Percentiles rank a stretch among this genome's conserved stretches.
These are phyloP conservation scores for Drosophila pseudoobscura DNA, from an alignment of 1,140 invertebrate species.

Conservation along the genomic window DNA sequence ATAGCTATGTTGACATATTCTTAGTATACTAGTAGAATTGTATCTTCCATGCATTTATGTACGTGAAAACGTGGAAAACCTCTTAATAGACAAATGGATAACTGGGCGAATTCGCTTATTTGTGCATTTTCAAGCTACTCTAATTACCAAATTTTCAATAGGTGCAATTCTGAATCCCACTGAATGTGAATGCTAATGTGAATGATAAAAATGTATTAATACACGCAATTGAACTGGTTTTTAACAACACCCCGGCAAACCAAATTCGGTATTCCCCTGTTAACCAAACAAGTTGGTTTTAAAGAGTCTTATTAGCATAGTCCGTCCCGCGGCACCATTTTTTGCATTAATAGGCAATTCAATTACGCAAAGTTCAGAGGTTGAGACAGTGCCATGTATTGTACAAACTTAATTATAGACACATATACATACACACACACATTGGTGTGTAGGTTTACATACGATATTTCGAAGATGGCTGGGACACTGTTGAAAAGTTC, in stretches of 20 bases:
- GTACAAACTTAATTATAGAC: too few relatives aligned
- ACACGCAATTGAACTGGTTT: conserved; percentile 18
- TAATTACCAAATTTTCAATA: not conserved
- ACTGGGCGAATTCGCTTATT: too few relatives aligned
- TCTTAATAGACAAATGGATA: too few relatives aligned
- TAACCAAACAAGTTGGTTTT: conserved; percentile 14
- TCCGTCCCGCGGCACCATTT: not conserved
- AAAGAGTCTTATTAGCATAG: too few relatives aligned
- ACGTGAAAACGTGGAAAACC: too few relatives aligned
- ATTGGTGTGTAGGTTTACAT: too few relatives aligned
- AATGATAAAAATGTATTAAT: conserved; percentile 5
- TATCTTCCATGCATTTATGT: too few relatives aligned
- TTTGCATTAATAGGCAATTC: conserved; percentile 19
- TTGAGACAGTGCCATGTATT: conserved; percentile 30
- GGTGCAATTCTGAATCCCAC: not conserved
- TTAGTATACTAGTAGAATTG: too few relatives aligned
- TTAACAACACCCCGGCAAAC: conserved; percentile 3
- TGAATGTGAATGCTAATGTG: conserved; percentile 13
- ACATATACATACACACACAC: not conserved
- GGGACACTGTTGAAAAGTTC: conserved; percentile 10
- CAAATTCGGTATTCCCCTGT: not conserved
- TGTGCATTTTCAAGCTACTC: not conserved
- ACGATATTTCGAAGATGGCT: too few relatives aligned
- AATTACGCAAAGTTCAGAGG: conserved; percentile 59
- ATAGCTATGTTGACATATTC: too few relatives aligned